Percentiles rank a stretch among this genome's conserved stretches.
Conservation (phyloP, 1,140 invertebrate species). For the Leptoteleia sp. region DNA sequence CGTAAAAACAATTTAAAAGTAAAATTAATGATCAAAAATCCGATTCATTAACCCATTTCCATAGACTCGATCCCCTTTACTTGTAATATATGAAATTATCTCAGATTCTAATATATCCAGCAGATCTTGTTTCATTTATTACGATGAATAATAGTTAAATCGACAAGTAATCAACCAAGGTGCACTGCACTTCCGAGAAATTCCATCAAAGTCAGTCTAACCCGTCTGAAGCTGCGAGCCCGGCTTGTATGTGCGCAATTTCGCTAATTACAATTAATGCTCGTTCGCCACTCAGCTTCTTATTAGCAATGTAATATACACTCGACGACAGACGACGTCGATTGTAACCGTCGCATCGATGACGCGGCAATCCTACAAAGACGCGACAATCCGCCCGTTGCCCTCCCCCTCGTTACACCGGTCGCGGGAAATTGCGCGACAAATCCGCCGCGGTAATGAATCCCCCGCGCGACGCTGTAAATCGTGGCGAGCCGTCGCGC, state of each 20-base stretch:
- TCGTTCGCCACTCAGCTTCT: conserved; percentile 55
- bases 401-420: conserved; percentile 4
- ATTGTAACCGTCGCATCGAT: conserved; percentile 34
- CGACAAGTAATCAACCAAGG: conserved; percentile 41
- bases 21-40: no score
- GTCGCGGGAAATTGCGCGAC: conserved; percentile 3
- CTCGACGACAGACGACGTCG: conserved; percentile 21
- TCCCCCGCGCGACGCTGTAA: conserved; percentile 1
- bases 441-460: conserved; percentile 11
- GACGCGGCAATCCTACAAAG: conserved; percentile 23
- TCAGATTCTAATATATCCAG: no score
- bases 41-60: no score
- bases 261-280: conserved; percentile 67
- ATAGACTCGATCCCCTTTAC: no score
- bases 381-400: not conserved
- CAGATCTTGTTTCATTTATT: not conserved
- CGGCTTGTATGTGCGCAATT: conserved; percentile 52
- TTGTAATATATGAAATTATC: no score
- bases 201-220: conserved; percentile 58
- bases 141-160: conserved; percentile 21
- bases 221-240: conserved; percentile 35
- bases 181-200: conserved; percentile 42
- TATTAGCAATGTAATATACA: conserved; percentile 63
- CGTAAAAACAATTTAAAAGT: no score
- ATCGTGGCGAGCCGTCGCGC: conserved; percentile 28